Evolutionary conservation across 2,888 invertebrate genomes (phyloP).

Genomic region (Cenopis cana): DNA sequence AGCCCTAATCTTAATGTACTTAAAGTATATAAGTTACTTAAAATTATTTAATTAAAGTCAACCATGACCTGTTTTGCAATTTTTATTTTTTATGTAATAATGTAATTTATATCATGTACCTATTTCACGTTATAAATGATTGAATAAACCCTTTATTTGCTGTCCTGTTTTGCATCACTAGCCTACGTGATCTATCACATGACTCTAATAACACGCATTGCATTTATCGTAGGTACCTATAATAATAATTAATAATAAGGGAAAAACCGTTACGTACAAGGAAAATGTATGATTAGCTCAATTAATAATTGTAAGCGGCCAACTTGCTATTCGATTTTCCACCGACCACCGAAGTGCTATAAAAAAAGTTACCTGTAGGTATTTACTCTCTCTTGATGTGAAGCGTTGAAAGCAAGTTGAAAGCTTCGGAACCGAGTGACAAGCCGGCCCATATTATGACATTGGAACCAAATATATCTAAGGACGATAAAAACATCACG

Average conservation of each 20-base stretch:
- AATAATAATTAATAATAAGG: neutral
- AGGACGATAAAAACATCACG: conserved; percentile 61
- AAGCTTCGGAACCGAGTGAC: conserved; percentile 25
- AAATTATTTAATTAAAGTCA: too few species aligned
- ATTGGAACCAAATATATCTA: conserved; percentile 10
- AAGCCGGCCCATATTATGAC: neutral
- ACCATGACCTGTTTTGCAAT: too few species aligned
- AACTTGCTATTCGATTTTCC: too few species aligned
- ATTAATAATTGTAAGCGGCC: too few species aligned
- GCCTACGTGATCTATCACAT: neutral
- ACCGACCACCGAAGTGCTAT: too few species aligned
- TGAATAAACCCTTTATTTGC: neutral
- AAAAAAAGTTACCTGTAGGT: too few species aligned
- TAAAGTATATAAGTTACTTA: too few species aligned
- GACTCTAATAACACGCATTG: neutral
- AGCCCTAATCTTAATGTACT: too few species aligned
- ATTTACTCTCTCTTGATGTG: neutral
- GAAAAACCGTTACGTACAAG: neutral
- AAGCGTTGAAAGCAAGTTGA: conserved; percentile 8
- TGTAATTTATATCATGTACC: too few species aligned
- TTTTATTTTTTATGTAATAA: too few species aligned
- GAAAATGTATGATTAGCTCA: too few species aligned
- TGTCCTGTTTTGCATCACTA: neutral
- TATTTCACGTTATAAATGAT: too few species aligned
- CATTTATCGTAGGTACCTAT: neutral